Evolutionary conservation across 1,140 invertebrate species (phyloP), one percentile per base, ranked within the genome.

Genomic region (Heliconius hewitsoni): DNA sequence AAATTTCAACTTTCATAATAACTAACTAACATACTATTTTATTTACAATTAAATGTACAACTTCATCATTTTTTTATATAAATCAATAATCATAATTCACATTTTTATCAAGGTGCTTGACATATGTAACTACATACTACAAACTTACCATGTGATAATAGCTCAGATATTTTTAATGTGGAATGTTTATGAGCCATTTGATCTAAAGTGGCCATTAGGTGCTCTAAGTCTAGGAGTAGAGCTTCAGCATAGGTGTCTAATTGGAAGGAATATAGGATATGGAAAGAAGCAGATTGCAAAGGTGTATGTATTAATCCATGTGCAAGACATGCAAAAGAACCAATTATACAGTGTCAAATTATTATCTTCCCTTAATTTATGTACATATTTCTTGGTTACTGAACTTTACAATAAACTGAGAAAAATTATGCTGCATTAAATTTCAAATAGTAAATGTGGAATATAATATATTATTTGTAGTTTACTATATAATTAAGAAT

Each of bases 171-270:
- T 91, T 95, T 95, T 86, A 95, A 89, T 83, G 89, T 89, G 82
- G 94, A 94, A 84, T 95, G 93, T 90, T 93, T 94, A 83, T 95
- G 93, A 88, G 94, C 94, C 93, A 95, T 95, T 91, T 95, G 94
- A 86, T 95, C 94, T 90, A 95, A 85, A 79, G 94, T 95, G 83
- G 94, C 93, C 94, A 95, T 95, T 74, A 95, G 93, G 88, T 96
- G 95, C 95, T 96, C 95, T 95, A 96, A 94, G 88, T 96, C 95
- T 94, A 96, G 95, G 92, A 96, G 95, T 82, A 96, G 95, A 91
- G 95, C 95, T 94, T 96, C 95, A 89, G 95, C 95, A 90, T 96
- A 95, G 90, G 95, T 95, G 91, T 95, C 95, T 96, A 92, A 86
- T 81, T 87, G 88, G 90, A 90, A 73, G 73, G 78, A 73, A 39